Conservation (phyloP, 2,113 vertebrate genomes). For the Dascyllus trimaculatus region DNA sequence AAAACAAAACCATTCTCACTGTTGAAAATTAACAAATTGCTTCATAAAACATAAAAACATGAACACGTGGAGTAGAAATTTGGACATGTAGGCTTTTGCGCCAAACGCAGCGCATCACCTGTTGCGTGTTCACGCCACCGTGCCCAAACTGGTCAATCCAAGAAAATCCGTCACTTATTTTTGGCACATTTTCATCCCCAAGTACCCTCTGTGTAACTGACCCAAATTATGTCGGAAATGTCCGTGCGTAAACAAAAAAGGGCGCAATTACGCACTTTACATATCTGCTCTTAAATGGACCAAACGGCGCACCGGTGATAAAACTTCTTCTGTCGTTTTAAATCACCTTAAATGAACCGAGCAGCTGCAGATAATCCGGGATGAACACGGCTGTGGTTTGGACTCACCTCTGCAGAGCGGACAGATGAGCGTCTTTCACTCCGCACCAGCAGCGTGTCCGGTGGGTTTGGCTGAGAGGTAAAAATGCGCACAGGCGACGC, state of each 20-base stretch:
- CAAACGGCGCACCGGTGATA: background rate
- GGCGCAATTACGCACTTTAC: background rate
- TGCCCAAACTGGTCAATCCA: too few species aligned
- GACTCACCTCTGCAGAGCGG: conserved; percentile 73
- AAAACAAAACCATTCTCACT: too few species aligned
- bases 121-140: background rate
- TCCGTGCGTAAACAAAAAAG: background rate
- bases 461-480: conserved; percentile 48
- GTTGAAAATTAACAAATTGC: too few species aligned
- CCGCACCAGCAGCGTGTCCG: conserved; percentile 36
- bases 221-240: background rate
- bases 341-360: background rate
- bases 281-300: background rate
- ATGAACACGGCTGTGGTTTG: conserved; percentile 1
- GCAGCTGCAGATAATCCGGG: background rate
- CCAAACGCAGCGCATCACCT: conserved; percentile 34
- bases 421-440: conserved; percentile 45
- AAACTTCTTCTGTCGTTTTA: background rate
- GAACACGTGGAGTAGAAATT: background rate
- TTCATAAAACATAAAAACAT: background rate
- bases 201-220: background rate
- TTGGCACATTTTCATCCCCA: too few species aligned
- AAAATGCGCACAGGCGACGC: conserved; percentile 45
- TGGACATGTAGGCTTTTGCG: background rate
- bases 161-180: too few species aligned